Percentiles rank a stretch among this genome's conserved stretches.
Evolutionary conservation across 2,888 invertebrate genomes (phyloP).

Genomic region (Heliconius erato): DNA sequence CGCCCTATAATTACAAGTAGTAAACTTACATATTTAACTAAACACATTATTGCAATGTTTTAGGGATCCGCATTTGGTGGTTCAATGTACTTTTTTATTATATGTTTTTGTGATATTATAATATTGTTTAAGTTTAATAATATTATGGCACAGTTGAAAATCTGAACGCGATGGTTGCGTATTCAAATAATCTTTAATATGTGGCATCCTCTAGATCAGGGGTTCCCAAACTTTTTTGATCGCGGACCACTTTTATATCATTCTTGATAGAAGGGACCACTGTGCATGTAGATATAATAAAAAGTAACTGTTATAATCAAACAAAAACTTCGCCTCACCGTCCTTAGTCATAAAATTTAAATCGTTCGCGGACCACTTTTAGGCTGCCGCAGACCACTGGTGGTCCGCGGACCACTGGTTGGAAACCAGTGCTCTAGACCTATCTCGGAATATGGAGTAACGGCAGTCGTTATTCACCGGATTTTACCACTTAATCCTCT

Average conservation of each 20-base stretch:
- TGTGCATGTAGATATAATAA: no score
- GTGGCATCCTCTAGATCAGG: not conserved
- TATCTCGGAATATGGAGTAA: not conserved
- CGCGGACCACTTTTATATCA: no score
- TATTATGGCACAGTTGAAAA: not conserved
- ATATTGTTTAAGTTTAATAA: not conserved
- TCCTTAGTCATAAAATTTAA: no score
- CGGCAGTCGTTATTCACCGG: not conserved
- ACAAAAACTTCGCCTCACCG: no score
- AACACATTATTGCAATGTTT: slow-evolving; percentile 30
- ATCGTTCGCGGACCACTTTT: no score
- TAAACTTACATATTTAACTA: slow-evolving; percentile 31
- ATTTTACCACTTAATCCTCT: not conserved
- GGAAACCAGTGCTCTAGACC: no score
- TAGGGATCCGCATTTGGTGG: not conserved
- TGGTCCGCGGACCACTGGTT: no score
- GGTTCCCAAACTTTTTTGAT: no score
- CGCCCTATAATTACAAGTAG: slow-evolving; percentile 46
- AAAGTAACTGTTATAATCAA: no score
- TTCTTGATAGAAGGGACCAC: no score
- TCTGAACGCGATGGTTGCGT: not conserved
- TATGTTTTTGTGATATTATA: not conserved
- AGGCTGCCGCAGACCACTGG: no score
- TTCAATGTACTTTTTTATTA: not conserved
- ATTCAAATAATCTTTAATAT: not conserved